These are phyloP conservation scores for Drosophila teissieri DNA, from an alignment of 1,140 invertebrate genomes.

Conservation along the genomic window DNA sequence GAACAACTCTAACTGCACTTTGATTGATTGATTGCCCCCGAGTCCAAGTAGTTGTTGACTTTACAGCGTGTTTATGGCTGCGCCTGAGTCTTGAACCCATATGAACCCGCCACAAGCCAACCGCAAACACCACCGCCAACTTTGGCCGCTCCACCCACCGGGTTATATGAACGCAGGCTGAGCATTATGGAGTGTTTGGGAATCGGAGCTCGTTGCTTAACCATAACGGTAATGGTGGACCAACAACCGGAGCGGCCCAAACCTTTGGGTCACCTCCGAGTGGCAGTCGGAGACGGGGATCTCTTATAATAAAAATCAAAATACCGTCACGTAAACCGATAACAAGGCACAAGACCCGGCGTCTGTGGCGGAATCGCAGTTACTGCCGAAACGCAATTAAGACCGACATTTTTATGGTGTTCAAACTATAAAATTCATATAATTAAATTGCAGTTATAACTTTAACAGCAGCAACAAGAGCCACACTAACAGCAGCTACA, in stretches of 20 bases:
- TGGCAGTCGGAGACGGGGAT: slow-evolving; percentile 33
- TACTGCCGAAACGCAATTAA: slow-evolving; percentile 71
- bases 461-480: slow-evolving; percentile 35
- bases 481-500: slow-evolving; percentile 22
- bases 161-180: slow-evolving; percentile 46
- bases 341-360: slow-evolving; percentile 59
- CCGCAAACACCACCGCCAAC: slow-evolving; percentile 55
- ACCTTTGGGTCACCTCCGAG: slow-evolving; percentile 58
- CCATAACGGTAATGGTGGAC: slow-evolving; percentile 66
- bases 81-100: slow-evolving; percentile 66
- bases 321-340: slow-evolving; percentile 77
- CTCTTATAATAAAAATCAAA: slow-evolving; percentile 70
- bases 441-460: slow-evolving; percentile 80
- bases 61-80: slow-evolving; percentile 66
- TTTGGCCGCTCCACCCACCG: slow-evolving; percentile 17
- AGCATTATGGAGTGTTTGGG: slow-evolving; percentile 72
- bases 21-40: slow-evolving; percentile 68
- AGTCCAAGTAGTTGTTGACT: slow-evolving; percentile 41
- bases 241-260: slow-evolving; percentile 35
- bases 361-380: slow-evolving; percentile 24
- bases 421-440: slow-evolving; percentile 83
- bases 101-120: slow-evolving; percentile 69
- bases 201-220: slow-evolving; percentile 70
- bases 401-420: slow-evolving; percentile 78
- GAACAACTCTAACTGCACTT: slow-evolving; percentile 64